Percentiles rank a stretch among this genome's conserved stretches.
Evolutionary conservation across 2,113 vertebrate species (phyloP).

Genomic region (Seriola rivoliana): DNA sequence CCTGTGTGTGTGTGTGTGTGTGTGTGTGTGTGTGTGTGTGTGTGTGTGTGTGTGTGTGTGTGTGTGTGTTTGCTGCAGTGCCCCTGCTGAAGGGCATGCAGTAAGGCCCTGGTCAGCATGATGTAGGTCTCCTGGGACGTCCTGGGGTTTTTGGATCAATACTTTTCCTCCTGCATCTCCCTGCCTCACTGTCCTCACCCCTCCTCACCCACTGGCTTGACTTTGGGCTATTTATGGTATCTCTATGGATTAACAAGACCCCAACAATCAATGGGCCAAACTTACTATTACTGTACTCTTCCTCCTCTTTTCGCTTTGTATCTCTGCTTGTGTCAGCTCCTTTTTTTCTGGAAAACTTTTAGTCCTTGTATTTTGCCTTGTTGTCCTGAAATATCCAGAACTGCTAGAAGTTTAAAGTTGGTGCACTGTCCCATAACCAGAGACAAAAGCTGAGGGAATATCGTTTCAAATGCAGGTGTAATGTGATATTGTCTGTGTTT

Average conservation of each 20-base stretch:
- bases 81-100: constrained; percentile 77
- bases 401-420: constrained; percentile 14
- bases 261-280: constrained; percentile 74
- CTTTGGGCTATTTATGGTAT: constrained; percentile 81
- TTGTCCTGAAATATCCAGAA: constrained; percentile 28
- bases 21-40: constrained; percentile 22
- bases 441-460: constrained; percentile 20
- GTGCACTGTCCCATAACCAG: constrained; percentile 25
- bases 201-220: constrained; percentile 63
- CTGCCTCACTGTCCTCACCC: constrained; percentile 53
- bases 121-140: constrained; percentile 68
- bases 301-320: constrained; percentile 39
- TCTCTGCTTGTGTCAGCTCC: constrained; percentile 69
- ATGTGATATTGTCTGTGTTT: constrained; percentile 2
- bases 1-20: constrained; percentile 22
- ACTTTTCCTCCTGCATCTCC: constrained; percentile 64
- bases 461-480: constrained; percentile 14
- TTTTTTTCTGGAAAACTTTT: constrained; percentile 57
- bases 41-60: constrained; percentile 20
- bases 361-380: constrained; percentile 54
- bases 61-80: constrained; percentile 77
- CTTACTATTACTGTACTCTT: constrained; percentile 58
- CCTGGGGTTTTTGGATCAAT: constrained; percentile 74
- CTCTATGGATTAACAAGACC: constrained; percentile 72
- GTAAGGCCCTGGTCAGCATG: constrained; percentile 78